Evolutionary conservation across 1,140 invertebrate species (phyloP), one percentile per base, ranked within the genome.

Genomic region (Pogonomyrmex californicus): DNA sequence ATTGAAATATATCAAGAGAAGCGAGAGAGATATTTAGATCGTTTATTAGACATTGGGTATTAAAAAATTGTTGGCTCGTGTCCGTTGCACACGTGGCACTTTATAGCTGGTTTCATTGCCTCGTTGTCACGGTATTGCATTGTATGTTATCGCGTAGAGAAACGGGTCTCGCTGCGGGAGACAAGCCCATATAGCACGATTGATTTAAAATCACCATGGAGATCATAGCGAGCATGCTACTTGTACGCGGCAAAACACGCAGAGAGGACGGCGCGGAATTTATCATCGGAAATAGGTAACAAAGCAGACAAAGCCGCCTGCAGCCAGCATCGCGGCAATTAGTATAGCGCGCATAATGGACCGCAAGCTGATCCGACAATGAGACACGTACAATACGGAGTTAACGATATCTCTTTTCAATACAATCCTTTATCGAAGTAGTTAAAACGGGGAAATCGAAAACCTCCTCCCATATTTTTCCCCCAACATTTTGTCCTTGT

Each of bases 181-280:
- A 78, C 76, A 65, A 78, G 76, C 58, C 14, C 58, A 23, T 78
- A 63, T 63, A 41, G 14, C 9, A 62, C 41, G 44, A 78, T 78
- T 78, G 76, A 78, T 78, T 78, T 78, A 65, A 78, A 78, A 78
- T 78, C 76, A 78, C 76, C 58, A 65, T 78, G 76, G 76, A 65
- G 76, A 78, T 78, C 14, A 78, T 78, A 78, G 76, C 76, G 56
- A 47, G 76, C 41, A 60, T 65, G 76, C 76, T 78, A 78, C 76
- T 65, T 78, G 76, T 63, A 44, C 23, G 54, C 23, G 30, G 75
- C 33, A 75, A 75, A 75, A 75, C 49, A 75, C 36, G 71, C 51
- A 56, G 71, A 75, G 56, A 62, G 75, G 49, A 56, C 58, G 58
- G 41, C 30, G 75, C 5, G 75, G 41, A 78, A 78, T 78, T 78